Base-by-base conservation (phyloP, 2,888 invertebrate species). In the Epinotia bilunana region DNA sequence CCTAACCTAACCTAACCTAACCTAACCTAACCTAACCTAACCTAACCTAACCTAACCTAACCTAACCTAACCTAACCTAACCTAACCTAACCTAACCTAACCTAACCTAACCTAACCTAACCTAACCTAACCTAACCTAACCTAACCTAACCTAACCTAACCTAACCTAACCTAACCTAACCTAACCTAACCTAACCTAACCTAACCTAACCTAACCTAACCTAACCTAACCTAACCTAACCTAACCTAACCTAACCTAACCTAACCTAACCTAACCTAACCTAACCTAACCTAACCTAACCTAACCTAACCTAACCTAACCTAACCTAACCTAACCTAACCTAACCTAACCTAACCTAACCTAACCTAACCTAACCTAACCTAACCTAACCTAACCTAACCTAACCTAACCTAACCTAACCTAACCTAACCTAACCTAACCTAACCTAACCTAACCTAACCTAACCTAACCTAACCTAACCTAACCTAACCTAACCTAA, bases 391-490 rank as follows among this genome's bases (percentile, higher is more conserved):
- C 67, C 69, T 60, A 64, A 61, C 61, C 61, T 28, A 61, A 58
- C 58, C 58, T 58, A 58, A 58, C 58, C 58, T 58, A 58, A 58
- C 58, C 58, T 58, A 58, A 58, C 58, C 58, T 58, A 58, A 58
- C 58, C 58, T 58, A 58, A 58, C 58, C 58, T 58, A 58, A 58
- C 58, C 58, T 58, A 58, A 58, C 58, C 58, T 58, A 58, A 58
- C 58, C 58, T 58, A 58, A 58, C 58, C 61, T 33, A 33, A 61
- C 61, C 61, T 28, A 58, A 61, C 61, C 61, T 28, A 61, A 58
- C 58, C 58, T 58, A 58, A 76, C 70, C 76, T 73, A 70, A 76
- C 70, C 76, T 69, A 74, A 68, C 74, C 77, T 69, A 74, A 77
- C 74, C 74, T 69, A 69, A 69, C 69, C 69, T 69, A 69, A 69